Base-by-base conservation (phyloP, 2,888 invertebrate genomes). In the Athalia cordata region DNA sequence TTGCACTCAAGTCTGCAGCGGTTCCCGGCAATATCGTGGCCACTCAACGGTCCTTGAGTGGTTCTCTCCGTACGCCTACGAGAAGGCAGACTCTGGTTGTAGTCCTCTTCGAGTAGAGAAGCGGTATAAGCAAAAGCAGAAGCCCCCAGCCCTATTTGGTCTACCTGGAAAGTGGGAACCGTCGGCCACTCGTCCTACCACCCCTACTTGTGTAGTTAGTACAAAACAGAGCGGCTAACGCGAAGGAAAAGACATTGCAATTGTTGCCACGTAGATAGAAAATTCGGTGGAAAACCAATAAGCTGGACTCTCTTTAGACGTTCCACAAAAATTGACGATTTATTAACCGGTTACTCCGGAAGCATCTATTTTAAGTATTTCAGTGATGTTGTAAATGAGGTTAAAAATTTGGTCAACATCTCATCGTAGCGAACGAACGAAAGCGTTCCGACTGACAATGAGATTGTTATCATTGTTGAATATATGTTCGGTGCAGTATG, bases 31-130 rank as follows among this genome's bases (percentile, higher is more conserved):
- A 90, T 90, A 90, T 90, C 88, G 86, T 84, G 87, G 86, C 87
- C 86, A 88, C 88, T 90, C 88, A 86, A 90, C 90, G 87, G 88
- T 84, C 89, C 89, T 90, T 87, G 88, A 89, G 87, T 61, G 86
- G 86, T 87, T 87, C 88, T 87, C 88, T 82, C 84, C 82, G 83
- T 83, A 82, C 85, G 84, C 83, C 83, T 85, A 85, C 84, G 84
- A 85, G 83, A 75, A 75, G 50, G 62, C 74, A 62, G 74, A 75
- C 74, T 70, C 29, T n/a, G 9, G n/a, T 55, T 55, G 49, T 50
- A 49, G 74, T 62, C 61, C 74, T 75, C 43, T n/a, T 62, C 49
- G 74, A 62, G 74, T 55, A 61, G 62, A 50, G 59, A 49, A 50
- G 74, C 29, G 29, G 29, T 2, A 29, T 0, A 29, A 29, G 29